Conservation (phyloP, 2,888 invertebrate genomes). For the Agonum fuliginosum region DNA sequence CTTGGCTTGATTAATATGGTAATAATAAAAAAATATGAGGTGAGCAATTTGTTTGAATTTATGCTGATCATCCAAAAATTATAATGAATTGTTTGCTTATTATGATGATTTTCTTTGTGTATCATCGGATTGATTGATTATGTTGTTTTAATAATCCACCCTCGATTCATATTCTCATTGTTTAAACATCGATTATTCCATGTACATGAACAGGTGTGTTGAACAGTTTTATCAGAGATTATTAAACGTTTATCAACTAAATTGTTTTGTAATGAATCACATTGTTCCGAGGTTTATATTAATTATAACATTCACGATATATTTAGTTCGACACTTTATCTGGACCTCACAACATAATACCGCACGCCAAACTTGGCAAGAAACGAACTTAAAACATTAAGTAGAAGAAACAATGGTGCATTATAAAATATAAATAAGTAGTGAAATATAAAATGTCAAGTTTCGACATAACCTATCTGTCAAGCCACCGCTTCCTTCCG, state of each 20-base stretch:
- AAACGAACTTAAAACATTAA: too few relatives aligned
- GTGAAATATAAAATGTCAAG: too few relatives aligned
- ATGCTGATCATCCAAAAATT: not conserved
- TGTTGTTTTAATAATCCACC: not conserved
- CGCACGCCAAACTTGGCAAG: too few relatives aligned
- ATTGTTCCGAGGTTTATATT: not conserved
- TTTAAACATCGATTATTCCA: not conserved
- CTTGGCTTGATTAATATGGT: not conserved
- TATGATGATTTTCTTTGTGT: not conserved
- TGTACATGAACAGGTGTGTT: not conserved
- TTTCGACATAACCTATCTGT: too few relatives aligned
- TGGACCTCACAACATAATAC: too few relatives aligned
- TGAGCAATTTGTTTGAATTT: not conserved
- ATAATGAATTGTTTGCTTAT: not conserved
- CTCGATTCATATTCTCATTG: too few relatives aligned
- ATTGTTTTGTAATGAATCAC: not conserved
- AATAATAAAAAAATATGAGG: not conserved
- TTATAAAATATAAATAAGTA: too few relatives aligned
- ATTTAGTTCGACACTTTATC: not conserved
- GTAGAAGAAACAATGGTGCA: too few relatives aligned
- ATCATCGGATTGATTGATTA: not conserved
- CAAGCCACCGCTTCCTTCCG: not conserved
- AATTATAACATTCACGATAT: not conserved
- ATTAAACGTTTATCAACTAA: not conserved
- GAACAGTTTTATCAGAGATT: not conserved